A percentile compares a stretch with the other conserved stretches of the same genome.
phyloP scores from a whole-genome alignment of 2,113 vertebrate genomes.

The Proteles cristata region DNA sequence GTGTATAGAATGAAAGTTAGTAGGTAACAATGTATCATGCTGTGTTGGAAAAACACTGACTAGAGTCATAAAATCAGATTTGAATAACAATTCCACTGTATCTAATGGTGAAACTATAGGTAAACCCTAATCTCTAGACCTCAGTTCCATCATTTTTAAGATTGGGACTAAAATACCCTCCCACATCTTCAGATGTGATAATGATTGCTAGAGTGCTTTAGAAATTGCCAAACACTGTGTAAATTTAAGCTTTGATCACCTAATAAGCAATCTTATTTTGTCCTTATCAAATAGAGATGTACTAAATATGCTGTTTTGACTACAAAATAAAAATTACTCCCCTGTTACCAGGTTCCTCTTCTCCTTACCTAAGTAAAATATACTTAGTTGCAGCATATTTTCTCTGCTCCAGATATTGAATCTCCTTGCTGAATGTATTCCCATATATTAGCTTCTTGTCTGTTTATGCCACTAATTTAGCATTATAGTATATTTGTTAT shows the following conservation, averaged over 20 bases:
- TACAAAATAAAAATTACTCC: not conserved
- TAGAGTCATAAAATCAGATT: not conserved
- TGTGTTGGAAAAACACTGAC: not conserved
- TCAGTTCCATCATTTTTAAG: not conserved
- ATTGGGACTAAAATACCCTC: not conserved
- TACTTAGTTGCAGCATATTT: not conserved
- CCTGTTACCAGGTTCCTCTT: not conserved
- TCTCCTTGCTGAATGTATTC: not conserved
- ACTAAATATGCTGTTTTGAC: slow-evolving; percentile 37
- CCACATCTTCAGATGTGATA: not conserved
- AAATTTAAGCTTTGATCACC: not conserved
- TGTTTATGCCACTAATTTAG: not conserved
- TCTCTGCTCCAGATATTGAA: not conserved
- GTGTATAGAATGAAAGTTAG: not conserved
- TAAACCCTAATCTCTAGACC: not conserved
- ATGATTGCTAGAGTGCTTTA: not conserved
- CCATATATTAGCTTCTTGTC: not conserved
- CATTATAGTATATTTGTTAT: not conserved
- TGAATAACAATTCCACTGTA: not conserved
- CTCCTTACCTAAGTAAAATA: not conserved
- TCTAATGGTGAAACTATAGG: not conserved
- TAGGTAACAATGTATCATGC: not conserved
- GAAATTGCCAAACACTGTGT: not conserved
- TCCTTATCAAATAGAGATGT: not conserved
- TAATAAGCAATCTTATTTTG: not conserved